These are phyloP conservation scores for Labia minor DNA, from an alignment of 2,888 invertebrate species.

Conservation along the genomic window DNA sequence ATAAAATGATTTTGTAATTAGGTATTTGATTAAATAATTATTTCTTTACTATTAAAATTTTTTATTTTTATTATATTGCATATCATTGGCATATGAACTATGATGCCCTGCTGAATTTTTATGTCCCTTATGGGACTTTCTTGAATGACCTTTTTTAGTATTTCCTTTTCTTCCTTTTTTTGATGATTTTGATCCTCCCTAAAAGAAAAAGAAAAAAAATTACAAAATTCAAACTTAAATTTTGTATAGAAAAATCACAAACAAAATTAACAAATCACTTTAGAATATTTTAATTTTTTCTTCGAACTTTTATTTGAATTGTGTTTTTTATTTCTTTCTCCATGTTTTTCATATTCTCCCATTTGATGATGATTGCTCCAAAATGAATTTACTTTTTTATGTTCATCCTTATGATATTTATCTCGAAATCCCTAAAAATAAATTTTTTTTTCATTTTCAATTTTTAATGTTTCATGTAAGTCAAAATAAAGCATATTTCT, in stretches of 20 bases:
- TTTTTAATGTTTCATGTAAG: too few relatives aligned
- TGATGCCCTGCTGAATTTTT: background rate
- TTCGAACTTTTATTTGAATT: background rate
- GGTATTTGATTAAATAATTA: background rate
- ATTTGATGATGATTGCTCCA: conserved; percentile 37
- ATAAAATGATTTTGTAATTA: background rate
- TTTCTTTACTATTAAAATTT: background rate
- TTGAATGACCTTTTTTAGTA: background rate
- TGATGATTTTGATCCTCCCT: background rate
- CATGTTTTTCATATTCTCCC: conserved; percentile 36
- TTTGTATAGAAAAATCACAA: background rate
- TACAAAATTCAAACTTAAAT: background rate
- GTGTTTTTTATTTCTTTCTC: conserved; percentile 25
- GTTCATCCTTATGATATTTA: conserved; percentile 39
- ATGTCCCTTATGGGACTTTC: background rate
- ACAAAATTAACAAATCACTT: background rate
- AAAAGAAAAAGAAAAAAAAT: background rate
- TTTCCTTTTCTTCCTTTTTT: background rate
- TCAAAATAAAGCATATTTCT: too few relatives aligned
- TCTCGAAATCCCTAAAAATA: conserved; percentile 37
- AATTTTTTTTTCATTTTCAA: background rate
- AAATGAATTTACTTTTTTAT: conserved; percentile 37
- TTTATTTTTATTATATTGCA: background rate
- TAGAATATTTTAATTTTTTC: background rate
- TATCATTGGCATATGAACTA: background rate